phyloP scores from a whole-genome alignment of 2,113 vertebrate species.

The Tachuris rubrigastra region DNA sequence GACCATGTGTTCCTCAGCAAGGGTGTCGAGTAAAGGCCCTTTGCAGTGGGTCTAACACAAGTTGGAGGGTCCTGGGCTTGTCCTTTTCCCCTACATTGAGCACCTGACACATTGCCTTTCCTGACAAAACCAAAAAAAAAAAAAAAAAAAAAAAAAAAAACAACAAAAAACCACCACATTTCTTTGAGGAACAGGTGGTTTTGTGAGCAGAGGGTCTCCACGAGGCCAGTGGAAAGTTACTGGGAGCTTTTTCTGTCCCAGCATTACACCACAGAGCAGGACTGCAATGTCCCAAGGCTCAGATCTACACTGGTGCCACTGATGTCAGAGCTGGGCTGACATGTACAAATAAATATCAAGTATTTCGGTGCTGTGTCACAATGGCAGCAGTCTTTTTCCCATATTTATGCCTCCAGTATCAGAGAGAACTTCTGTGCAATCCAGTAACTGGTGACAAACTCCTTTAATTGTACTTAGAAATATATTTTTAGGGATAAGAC shows the following conservation, averaged over 20 bases:
- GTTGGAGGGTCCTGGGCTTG: neutral
- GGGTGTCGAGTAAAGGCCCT: accelerated
- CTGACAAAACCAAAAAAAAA: neutral
- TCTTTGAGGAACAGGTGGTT: neutral
- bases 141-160: neutral
- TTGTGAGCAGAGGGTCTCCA: neutral
- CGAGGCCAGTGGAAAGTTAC: conserved; percentile 1
- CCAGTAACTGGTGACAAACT: conserved; percentile 10
- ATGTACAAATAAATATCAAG: conserved; percentile 17
- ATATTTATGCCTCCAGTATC: neutral
- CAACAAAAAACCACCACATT: neutral
- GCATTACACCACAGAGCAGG: neutral
- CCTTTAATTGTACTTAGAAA: conserved; percentile 15
- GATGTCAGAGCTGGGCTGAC: conserved; percentile 6
- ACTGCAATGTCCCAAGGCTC: neutral
- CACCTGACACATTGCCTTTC: neutral
- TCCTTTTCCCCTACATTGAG: neutral
- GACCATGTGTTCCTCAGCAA: neutral
- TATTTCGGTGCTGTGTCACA: conserved; percentile 27
- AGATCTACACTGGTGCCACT: neutral
- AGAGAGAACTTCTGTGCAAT: conserved; percentile 20
- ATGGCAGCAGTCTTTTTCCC: conserved; percentile 1
- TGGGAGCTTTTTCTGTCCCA: neutral
- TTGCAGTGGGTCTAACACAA: neutral
- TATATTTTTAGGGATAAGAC: conserved; percentile 50